These are phyloP conservation scores for Steinernema khuongi DNA, from an alignment of 1,140 invertebrate genomes.

Conservation along the genomic window DNA sequence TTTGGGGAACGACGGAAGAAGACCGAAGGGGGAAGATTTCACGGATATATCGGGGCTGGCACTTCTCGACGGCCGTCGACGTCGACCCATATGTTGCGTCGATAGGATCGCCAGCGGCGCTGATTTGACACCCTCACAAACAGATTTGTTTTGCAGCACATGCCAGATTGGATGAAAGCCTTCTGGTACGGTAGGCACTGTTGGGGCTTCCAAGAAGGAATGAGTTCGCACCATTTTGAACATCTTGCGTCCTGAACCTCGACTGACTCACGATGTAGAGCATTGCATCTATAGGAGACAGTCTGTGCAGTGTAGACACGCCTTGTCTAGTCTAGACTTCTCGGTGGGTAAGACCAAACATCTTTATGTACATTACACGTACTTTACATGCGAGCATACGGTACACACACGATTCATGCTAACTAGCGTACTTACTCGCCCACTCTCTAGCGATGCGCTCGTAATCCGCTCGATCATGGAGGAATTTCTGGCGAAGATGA, in stretches of 20 bases:
- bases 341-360: too few species aligned
- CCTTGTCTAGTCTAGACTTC: too few species aligned
- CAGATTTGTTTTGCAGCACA: neutral
- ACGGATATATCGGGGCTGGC: neutral
- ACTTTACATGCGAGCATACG: too few species aligned
- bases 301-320: too few species aligned
- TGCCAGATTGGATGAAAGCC: neutral
- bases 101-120: neutral
- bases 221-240: neutral
- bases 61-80: neutral
- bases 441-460: constrained; percentile 93
- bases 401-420: neutral
- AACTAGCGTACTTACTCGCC: constrained; percentile 85
- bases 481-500: constrained; percentile 93
- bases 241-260: neutral
- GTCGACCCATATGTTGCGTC: neutral
- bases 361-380: too few species aligned
- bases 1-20: neutral
- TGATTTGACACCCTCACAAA: neutral
- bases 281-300: too few species aligned
- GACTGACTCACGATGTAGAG: too few species aligned
- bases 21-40: neutral
- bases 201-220: too few species aligned
- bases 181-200: neutral
- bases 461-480: constrained; percentile 92